Conservation (phyloP, 2,797 vertebrate species). For the Silurus aristotelis region DNA sequence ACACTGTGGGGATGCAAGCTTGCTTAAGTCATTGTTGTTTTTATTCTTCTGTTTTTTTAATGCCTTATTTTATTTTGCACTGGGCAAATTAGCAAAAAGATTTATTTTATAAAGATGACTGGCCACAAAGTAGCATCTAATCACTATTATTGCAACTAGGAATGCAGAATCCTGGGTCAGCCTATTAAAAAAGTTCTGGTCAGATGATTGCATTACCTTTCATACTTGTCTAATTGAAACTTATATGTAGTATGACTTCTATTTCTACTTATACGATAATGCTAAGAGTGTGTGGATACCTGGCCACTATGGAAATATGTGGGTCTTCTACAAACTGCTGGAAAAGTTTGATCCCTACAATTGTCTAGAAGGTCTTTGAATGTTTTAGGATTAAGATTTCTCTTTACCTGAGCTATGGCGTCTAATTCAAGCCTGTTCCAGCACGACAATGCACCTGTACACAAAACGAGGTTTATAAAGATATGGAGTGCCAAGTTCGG, state of each 20-base stretch:
- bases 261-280: not conserved
- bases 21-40: conserved; percentile 20
- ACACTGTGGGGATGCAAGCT: conserved; percentile 28
- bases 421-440: not conserved
- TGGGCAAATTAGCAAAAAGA: not conserved
- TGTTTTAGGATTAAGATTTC: not conserved
- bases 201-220: conserved; percentile 29
- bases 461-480: not conserved
- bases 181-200: conserved; percentile 25
- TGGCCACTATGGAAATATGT: not conserved
- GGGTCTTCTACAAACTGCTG: not conserved
- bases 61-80: conserved; percentile 18
- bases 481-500: not conserved
- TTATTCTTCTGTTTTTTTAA: not conserved
- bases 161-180: not conserved
- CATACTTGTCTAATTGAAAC: conserved; percentile 15
- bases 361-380: not conserved
- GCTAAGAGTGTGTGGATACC: not conserved
- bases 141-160: conserved; percentile 15
- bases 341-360: not conserved
- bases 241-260: conserved; percentile 17
- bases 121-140: conserved; percentile 28
- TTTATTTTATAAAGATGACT: conserved; percentile 3
- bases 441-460: not conserved
- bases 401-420: not conserved